Percentiles rank a stretch among this genome's conserved stretches.
Conservation (phyloP, 2,113 vertebrate species). For the Elgaria multicarinata region DNA sequence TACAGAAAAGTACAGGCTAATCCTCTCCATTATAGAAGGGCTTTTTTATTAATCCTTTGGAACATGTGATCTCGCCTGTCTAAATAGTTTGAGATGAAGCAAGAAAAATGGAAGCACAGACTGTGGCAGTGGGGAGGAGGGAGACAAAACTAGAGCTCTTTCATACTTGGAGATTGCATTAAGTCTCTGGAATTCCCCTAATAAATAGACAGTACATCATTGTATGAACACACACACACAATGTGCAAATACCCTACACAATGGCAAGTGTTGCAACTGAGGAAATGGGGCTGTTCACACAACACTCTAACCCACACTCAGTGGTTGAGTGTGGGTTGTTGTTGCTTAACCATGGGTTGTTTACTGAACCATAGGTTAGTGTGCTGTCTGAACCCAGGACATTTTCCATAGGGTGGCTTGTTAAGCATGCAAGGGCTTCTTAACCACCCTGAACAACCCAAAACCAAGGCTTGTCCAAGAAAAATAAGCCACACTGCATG, state of each 20-base stretch:
- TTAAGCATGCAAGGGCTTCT: no score
- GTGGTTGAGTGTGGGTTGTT: no score
- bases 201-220: not conserved
- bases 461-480: no score
- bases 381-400: no score
- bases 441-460: no score
- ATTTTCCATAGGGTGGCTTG: no score
- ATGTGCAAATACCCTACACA: not conserved
- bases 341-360: no score
- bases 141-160: not conserved
- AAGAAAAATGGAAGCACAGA: not conserved
- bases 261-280: not conserved
- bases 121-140: not conserved
- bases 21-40: slow-evolving; percentile 8
- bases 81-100: not conserved
- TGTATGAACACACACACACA: not conserved
- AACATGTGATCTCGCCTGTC: slow-evolving; percentile 8
- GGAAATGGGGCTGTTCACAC: no score
- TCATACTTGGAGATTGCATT: not conserved
- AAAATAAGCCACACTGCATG: no score
- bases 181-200: not conserved
- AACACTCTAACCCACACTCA: no score
- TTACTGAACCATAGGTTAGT: no score
- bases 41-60: slow-evolving; percentile 12
- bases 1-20: not conserved